Percentiles rank a stretch among this genome's conserved stretches.
phyloP scores from a whole-genome alignment of 2,113 vertebrate species.

The Ageneiosus marmoratus region DNA sequence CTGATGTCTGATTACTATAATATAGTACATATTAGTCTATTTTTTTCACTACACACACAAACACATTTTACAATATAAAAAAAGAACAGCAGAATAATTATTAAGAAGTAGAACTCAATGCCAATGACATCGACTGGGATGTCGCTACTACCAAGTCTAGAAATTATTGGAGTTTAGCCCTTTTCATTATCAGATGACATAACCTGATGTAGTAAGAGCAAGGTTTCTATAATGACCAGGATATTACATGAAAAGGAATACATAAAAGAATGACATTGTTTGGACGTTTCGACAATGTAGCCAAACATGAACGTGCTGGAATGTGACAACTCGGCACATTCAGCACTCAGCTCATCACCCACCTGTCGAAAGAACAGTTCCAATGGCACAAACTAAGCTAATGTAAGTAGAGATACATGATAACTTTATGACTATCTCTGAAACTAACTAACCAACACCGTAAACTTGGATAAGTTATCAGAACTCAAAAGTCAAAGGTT shows the following conservation, averaged over 20 bases:
- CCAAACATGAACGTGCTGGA: slow-evolving; percentile 79
- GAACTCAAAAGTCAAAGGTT: too few species aligned
- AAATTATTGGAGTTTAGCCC: slow-evolving; percentile 16
- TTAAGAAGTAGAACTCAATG: too few species aligned
- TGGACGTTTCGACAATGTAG: slow-evolving; percentile 83
- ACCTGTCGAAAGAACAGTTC: slow-evolving; percentile 48
- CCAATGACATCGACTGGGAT: too few species aligned
- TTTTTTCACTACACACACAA: neutral
- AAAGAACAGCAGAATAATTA: slow-evolving; percentile 41
- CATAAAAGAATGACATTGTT: slow-evolving; percentile 57
- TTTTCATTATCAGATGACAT: slow-evolving; percentile 91
- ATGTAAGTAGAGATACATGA: neutral
- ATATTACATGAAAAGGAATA: slow-evolving; percentile 91
- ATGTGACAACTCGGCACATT: slow-evolving; percentile 76
- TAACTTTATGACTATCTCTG: neutral
- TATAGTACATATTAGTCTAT: slow-evolving; percentile 48
- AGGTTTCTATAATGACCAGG: slow-evolving; percentile 83
- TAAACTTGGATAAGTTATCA: neutral
- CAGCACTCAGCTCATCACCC: slow-evolving; percentile 51
- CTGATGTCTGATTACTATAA: neutral
- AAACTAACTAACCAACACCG: neutral
- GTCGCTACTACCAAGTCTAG: too few species aligned
- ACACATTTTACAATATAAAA: neutral
- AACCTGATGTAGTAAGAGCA: slow-evolving; percentile 49
- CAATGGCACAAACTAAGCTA: neutral